phyloP scores from a whole-genome alignment of 2,888 invertebrate genomes.

The Platypus cylindrus region DNA sequence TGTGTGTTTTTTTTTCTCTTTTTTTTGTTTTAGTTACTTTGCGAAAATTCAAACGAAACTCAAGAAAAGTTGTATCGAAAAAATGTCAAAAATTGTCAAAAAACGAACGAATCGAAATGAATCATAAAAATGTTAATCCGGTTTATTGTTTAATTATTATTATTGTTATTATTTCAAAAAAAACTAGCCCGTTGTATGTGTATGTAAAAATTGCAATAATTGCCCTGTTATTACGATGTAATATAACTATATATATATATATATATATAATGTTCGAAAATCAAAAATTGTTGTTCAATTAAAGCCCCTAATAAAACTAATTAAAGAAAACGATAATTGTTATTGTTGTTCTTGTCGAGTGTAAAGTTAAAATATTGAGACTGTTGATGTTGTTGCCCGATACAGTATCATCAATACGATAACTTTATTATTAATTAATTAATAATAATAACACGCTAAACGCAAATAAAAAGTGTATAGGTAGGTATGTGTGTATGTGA shows the following conservation, averaged over 20 bases:
- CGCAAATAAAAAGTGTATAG: slow-evolving; percentile 7
- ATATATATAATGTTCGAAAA: slow-evolving; percentile 20
- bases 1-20: too few relatives aligned
- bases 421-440: slow-evolving; percentile 22
- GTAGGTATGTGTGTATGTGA: slow-evolving; percentile 2
- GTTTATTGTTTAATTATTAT: slow-evolving; percentile 17
- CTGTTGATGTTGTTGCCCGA: slow-evolving; percentile 29
- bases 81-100: slow-evolving; percentile 8
- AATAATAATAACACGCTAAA: too few relatives aligned
- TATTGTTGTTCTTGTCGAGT: slow-evolving; percentile 2
- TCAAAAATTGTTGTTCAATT: too few relatives aligned
- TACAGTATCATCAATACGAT: slow-evolving; percentile 24
- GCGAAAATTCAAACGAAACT: slow-evolving; percentile 9
- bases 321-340: too few relatives aligned
- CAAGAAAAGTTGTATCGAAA: slow-evolving; percentile 15
- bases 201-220: too few relatives aligned
- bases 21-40: too few relatives aligned
- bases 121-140: slow-evolving; percentile 13
- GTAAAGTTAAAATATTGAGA: slow-evolving; percentile 27
- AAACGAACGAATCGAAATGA: slow-evolving; percentile 13
- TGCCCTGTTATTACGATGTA: slow-evolving; percentile 22
- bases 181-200: slow-evolving; percentile 27
- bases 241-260: slow-evolving; percentile 19
- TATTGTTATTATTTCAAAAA: slow-evolving; percentile 17
- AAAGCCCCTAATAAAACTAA: slow-evolving; percentile 22